Conservation (phyloP, 2,797 vertebrate species). For the Muscicapa comitata region DNA sequence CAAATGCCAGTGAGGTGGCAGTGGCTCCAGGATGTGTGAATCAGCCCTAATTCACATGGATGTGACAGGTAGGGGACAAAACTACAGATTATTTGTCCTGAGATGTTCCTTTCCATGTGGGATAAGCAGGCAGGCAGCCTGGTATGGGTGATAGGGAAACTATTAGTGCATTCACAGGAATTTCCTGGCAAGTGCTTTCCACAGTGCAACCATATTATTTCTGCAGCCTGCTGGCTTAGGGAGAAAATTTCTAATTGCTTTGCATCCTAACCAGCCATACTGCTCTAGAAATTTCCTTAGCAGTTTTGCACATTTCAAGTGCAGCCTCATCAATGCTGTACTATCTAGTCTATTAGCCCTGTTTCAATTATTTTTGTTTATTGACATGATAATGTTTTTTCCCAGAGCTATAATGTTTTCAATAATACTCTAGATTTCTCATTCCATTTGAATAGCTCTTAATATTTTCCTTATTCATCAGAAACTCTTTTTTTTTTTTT, state of each 20-base stretch:
- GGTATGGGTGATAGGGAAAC: not conserved
- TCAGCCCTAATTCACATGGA: not conserved
- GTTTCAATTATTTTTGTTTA: conserved; percentile 56
- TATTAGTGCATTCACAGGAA: not conserved
- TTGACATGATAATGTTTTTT: conserved; percentile 58
- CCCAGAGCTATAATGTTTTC: conserved; percentile 51
- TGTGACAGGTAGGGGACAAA: not conserved
- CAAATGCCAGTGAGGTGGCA: not conserved
- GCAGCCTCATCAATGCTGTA: conserved; percentile 28
- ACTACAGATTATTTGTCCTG: not conserved
- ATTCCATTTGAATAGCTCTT: not conserved
- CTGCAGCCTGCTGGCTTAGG: not conserved
- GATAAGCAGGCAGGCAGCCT: not conserved
- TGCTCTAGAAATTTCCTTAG: conserved; percentile 55
- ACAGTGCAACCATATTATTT: not conserved
- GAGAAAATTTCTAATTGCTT: conserved; percentile 17
- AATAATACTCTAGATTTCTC: conserved; percentile 50
- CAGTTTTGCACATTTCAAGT: conserved; percentile 35
- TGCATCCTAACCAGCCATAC: not conserved
- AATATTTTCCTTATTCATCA: not conserved
- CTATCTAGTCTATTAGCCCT: conserved; percentile 44
- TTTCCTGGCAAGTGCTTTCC: not conserved
- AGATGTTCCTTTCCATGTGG: not conserved
- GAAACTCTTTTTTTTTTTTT: not conserved
- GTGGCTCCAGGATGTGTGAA: not conserved